Conservation (phyloP, 2,888 invertebrate species). For the Phyllotreta striolata region DNA sequence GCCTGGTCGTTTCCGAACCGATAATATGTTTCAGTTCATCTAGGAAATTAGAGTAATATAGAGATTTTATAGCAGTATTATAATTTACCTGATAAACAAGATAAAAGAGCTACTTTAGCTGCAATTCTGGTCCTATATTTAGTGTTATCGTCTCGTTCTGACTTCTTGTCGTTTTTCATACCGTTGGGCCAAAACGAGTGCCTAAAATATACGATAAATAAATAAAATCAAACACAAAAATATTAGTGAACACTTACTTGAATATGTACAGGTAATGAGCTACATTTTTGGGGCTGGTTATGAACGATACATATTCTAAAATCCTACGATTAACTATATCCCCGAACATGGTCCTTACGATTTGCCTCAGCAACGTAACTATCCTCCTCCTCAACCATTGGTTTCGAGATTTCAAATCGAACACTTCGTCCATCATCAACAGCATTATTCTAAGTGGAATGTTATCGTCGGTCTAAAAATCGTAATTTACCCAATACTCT, state of each 20-base stretch:
- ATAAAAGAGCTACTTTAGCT: conserved; percentile 84
- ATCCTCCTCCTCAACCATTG: conserved; percentile 83
- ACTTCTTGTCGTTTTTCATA: conserved; percentile 56
- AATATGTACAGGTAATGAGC: conserved; percentile 86
- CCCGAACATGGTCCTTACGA: conserved; percentile 82
- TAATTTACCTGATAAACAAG: conserved; percentile 77
- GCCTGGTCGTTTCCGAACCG: conserved; percentile 85
- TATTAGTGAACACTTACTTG: conserved; percentile 68
- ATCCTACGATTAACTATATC: conserved; percentile 87
- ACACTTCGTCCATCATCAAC: conserved; percentile 84
- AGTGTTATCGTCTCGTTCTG: conserved; percentile 54
- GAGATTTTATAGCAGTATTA: too few species aligned
- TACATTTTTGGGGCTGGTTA: conserved; percentile 88
- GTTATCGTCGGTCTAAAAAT: conserved; percentile 69
- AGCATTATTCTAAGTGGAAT: conserved; percentile 83
- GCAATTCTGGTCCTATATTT: conserved; percentile 82
- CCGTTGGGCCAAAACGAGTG: conserved; percentile 71
- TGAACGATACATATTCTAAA: conserved; percentile 83
- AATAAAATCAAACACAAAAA: conserved; percentile 17
- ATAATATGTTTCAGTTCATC: conserved; percentile 91
- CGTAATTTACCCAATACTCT: conserved; percentile 2
- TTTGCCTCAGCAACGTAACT: conserved; percentile 77
- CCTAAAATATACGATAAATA: conserved; percentile 54
- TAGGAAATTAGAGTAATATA: conserved; percentile 59
- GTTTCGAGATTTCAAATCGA: conserved; percentile 81